A percentile compares a stretch with the other conserved stretches of the same genome.
Evolutionary conservation across 2,888 invertebrate species (phyloP).

Genomic region (Laspeyria flexula): DNA sequence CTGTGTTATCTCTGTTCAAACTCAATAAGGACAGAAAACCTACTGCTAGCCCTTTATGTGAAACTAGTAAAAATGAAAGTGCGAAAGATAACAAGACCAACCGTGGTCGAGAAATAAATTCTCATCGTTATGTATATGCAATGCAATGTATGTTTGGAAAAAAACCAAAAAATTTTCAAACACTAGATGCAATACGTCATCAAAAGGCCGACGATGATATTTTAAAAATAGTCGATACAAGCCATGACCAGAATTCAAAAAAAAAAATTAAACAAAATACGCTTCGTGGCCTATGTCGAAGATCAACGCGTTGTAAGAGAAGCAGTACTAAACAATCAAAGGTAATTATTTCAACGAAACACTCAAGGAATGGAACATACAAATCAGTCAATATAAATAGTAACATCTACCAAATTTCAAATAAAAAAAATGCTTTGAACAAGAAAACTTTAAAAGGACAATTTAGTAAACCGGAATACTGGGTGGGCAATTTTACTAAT

Average conservation of each 20-base stretch:
- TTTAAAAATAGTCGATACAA: not conserved
- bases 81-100: not conserved
- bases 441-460: not conserved
- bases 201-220: not conserved
- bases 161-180: not conserved
- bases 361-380: not conserved
- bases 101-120: slow-evolving; percentile 62
- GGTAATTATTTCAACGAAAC: not conserved
- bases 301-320: no score
- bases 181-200: not conserved
- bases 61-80: no score
- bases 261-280: no score
- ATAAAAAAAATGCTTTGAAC: not conserved
- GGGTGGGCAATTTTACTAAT: not conserved
- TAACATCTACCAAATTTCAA: not conserved
- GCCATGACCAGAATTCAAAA: no score
- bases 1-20: slow-evolving; percentile 24
- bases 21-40: slow-evolving; percentile 12
- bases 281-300: no score
- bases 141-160: slow-evolving; percentile 2
- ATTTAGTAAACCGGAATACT: not conserved
- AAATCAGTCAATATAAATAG: not conserved
- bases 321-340: not conserved
- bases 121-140: slow-evolving; percentile 22
- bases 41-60: no score